Base-by-base conservation (phyloP, 2,888 invertebrate genomes). In the Drosophila yooni region DNA sequence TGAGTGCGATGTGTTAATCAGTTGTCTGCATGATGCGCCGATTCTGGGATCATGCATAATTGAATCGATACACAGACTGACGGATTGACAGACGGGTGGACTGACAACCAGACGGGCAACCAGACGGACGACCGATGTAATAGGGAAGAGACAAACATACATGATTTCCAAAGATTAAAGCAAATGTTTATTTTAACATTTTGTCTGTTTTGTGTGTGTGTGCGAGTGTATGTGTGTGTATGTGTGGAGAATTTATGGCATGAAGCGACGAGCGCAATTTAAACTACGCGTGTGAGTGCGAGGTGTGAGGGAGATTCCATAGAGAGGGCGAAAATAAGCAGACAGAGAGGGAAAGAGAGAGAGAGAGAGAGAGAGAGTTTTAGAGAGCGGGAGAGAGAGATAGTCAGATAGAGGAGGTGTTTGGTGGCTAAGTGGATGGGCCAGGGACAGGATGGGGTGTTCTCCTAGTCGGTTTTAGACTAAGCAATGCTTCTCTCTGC, bases 241-340 rank as follows among this genome's bases (percentile, higher is more conserved):
- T 38, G 43, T 36, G 40, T 66, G 67, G 64, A 59, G 88, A 76
- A 90, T 85, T 90, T 88, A 89, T 85, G 81, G 80, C 77, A 84
- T 86, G 74, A 74, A 67, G 74, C 66, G 76, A 38, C 51, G 72
- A 85, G 72, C 83, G 74, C 82, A 89, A 89, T 85, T 85, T 89
- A 89, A 85, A 85, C 85, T 88, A 85, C 85, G 85, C 86, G 90
- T 85, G 85, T 88, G 85, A 85, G 85, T 87, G 76, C 67, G 70
- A 64, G 70, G 51, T 59, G 79, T 56, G 61, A 64, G 57, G 13
- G 36, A 64, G 50, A 56, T 8, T 46, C 21, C 46, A 46, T 21
- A 21, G 13, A 15, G 46, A 56, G n/a, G 3, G 36, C n/a, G 31
- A 52, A 4, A 10, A 38, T 3, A 31, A 40, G 56, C 27, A 10